Percentiles rank a stretch among this genome's conserved stretches.
phyloP scores from a whole-genome alignment of 1,140 invertebrate genomes.

The Camponotus vicinus region DNA sequence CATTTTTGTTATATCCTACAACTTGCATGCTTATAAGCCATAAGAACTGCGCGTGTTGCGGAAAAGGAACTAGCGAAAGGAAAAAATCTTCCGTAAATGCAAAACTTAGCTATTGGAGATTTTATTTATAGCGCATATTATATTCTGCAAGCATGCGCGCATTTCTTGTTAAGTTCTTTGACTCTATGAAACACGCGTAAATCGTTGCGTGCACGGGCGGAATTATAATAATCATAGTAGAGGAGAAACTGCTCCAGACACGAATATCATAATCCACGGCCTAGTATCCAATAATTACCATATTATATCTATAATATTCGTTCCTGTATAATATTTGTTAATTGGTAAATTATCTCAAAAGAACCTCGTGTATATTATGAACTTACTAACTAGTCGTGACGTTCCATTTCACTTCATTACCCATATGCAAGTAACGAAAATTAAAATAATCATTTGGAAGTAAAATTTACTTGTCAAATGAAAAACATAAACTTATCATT shows the following conservation, averaged over 20 bases:
- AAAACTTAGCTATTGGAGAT: slow-evolving; percentile 4
- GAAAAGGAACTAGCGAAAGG: neutral
- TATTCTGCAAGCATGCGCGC: neutral
- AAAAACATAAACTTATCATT: neutral
- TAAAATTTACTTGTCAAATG: neutral
- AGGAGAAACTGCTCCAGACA: slow-evolving; percentile 14
- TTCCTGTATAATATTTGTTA: neutral
- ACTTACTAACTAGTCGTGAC: neutral
- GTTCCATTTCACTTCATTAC: slow-evolving; percentile 1
- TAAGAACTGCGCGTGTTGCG: neutral
- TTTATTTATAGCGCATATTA: slow-evolving; percentile 27
- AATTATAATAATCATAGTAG: slow-evolving; percentile 36
- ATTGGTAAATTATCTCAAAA: neutral
- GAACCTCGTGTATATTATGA: too few species aligned
- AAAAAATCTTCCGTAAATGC: neutral
- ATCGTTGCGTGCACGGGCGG: slow-evolving; percentile 7
- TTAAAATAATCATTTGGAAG: neutral
- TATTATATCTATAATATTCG: neutral
- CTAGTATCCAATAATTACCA: neutral
- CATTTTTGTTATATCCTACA: slow-evolving; percentile 11
- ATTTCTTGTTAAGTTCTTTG: slow-evolving; percentile 1
- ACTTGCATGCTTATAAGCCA: slow-evolving; percentile 11
- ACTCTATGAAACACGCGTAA: slow-evolving; percentile 11
- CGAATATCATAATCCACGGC: neutral
- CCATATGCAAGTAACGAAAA: neutral